Base-by-base conservation (phyloP, 2,113 vertebrate species). In the Tenrec ecaudatus region DNA sequence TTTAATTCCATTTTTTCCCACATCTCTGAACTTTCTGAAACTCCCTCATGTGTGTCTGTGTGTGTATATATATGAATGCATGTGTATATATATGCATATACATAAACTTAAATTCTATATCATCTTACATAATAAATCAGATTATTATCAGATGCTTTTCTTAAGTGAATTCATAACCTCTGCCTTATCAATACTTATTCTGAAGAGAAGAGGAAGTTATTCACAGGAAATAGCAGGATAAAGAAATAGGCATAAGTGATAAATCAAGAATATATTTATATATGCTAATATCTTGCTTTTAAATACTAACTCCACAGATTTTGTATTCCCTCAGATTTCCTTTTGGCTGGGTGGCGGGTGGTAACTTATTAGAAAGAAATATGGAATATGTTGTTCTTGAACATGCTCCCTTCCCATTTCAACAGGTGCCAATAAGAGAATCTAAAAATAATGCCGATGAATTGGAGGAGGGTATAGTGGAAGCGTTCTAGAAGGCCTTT, bases 101-200 rank as follows among this genome's bases (percentile, higher is more conserved):
- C 11, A 53, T 53, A 17, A 5, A 75, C 27, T 73, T 73, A 36
- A 27, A 23, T 38, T 76, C 5, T n/a, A 8, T 23, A 85, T 53
- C 33, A 16, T 25, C 0, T 25, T 82, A 80, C 0, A 3, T 25
- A n/a, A 29, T 20, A 69, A 22, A 36, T 69, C 47, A 53, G 47
- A 82, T 89, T 86, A 69, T 87, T 11, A 22, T 71, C 9, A 53
- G 66, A 25, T 33, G 8, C 0, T 76, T 86, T 88, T 60, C 22
- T 38, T 38, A 82, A 91, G 22, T 71, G 66, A 83, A 81, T 94
- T 91, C 11, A 25, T 38, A 83, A 94, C 53, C 58, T 27, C 2
- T 14, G 60, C 47, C 23, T 11, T 62, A 6, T 62, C 69, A 27
- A 80, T 20, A 36, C 40, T 57, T 43, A 20, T 81, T 10, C 27